Evolutionary conservation across 2,113 vertebrate genomes (phyloP).

Genomic region (Naja naja): DNA sequence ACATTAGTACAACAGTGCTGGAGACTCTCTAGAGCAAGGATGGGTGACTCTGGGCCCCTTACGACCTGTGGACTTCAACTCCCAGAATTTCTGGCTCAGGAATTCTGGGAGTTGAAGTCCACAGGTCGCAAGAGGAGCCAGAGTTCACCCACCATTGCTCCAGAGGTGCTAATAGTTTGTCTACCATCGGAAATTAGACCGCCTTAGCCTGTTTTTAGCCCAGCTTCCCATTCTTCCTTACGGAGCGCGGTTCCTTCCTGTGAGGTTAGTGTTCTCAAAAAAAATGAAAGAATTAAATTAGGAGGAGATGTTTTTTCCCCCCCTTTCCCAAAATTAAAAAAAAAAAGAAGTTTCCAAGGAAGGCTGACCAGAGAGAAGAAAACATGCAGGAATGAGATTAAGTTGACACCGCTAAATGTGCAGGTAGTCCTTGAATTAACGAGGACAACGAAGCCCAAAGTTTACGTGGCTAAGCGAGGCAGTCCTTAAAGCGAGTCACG

Average conservation of each 20-base stretch:
- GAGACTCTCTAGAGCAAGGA: slow-evolving; percentile 36
- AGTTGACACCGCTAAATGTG: slow-evolving; percentile 69
- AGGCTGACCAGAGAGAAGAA: slow-evolving; percentile 66
- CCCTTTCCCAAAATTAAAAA: neutral
- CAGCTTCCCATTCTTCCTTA: slow-evolving; percentile 51
- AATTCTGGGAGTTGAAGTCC: neutral
- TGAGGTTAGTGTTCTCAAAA: slow-evolving; percentile 67
- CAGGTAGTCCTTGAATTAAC: neutral
- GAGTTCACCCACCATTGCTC: no score
- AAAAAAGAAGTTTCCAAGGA: slow-evolving; percentile 63
- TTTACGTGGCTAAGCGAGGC: neutral
- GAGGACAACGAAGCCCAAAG: neutral
- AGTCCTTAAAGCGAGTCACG: neutral
- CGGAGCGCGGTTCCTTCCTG: slow-evolving; percentile 36
- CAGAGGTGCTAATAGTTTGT: slow-evolving; percentile 72
- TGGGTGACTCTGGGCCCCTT: neutral
- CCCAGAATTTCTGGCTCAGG: neutral
- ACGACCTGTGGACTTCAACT: neutral
- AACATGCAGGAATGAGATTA: slow-evolving; percentile 80
- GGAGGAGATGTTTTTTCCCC: neutral
- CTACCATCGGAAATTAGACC: slow-evolving; percentile 64
- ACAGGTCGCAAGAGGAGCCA: neutral
- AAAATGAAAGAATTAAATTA: slow-evolving; percentile 59
- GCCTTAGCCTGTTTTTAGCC: slow-evolving; percentile 13
- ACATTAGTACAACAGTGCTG: slow-evolving; percentile 61